Conservation (phyloP, 2,797 vertebrate species). For the Masticophis lateralis region DNA sequence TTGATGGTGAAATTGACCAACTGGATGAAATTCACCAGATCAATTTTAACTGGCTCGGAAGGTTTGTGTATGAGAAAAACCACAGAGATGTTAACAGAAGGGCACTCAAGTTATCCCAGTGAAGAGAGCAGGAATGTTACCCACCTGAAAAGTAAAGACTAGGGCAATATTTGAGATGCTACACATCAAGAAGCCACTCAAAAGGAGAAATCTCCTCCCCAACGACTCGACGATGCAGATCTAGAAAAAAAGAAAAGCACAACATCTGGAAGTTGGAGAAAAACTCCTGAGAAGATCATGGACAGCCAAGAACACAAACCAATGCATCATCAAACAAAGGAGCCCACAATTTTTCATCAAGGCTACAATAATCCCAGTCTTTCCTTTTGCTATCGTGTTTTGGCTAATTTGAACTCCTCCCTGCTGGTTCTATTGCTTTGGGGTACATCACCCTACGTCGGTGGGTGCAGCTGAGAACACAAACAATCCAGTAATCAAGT, state of each 20-base stretch:
- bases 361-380: not conserved
- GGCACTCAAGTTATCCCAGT: not conserved
- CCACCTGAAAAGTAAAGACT: constrained; percentile 75
- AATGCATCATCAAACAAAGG: not conserved
- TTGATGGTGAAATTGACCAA: not conserved
- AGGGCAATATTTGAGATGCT: constrained; percentile 71
- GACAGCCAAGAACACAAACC: not conserved
- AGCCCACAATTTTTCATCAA: not conserved
- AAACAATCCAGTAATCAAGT: not conserved
- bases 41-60: not conserved
- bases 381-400: not conserved
- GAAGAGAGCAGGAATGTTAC: not conserved
- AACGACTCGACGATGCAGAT: constrained; percentile 37
- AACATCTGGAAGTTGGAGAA: not conserved
- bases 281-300: not conserved
- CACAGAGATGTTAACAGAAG: not conserved
- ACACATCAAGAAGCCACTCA: constrained; percentile 76
- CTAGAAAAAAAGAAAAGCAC: not conserved
- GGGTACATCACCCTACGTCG: not conserved
- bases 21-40: not conserved
- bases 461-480: not conserved
- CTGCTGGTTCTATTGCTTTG: not conserved
- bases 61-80: not conserved
- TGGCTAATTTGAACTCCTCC: not conserved
- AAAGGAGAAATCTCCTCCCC: constrained; percentile 46